Percentiles rank a stretch among this genome's conserved stretches.
phyloP scores from a whole-genome alignment of 1,140 invertebrate species.

The Lepidurus couesii region DNA sequence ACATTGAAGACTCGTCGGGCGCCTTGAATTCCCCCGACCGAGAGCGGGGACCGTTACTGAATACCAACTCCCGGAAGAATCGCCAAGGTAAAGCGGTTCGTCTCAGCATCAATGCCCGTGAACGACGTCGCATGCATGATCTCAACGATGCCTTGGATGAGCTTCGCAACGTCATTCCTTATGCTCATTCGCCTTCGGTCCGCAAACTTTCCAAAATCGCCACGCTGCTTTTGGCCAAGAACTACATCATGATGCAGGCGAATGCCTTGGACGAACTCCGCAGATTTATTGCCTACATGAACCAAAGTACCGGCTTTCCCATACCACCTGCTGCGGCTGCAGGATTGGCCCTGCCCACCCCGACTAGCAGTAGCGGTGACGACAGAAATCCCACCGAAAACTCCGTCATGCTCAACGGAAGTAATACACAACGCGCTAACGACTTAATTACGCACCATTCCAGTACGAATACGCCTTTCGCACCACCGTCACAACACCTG shows the following conservation, averaged over 20 bases:
- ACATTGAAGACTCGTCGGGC: background rate
- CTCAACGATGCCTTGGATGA: slow-evolving; percentile 94
- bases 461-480: background rate
- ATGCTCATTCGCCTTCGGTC: slow-evolving; percentile 94
- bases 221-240: slow-evolving; percentile 92
- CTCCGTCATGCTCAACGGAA: background rate
- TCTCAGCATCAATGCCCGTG: slow-evolving; percentile 89
- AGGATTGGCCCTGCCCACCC: slow-evolving; percentile 13
- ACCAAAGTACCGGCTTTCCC: slow-evolving; percentile 51
- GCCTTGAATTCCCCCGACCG: slow-evolving; percentile 22
- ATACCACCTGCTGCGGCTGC: slow-evolving; percentile 40
- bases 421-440: background rate
- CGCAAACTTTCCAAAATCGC: slow-evolving; percentile 99
- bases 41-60: background rate
- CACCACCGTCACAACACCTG: slow-evolving; percentile 3
- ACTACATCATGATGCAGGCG: slow-evolving; percentile 97
- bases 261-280: slow-evolving; percentile 87
- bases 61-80: slow-evolving; percentile 51
- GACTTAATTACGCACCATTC: background rate
- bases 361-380: slow-evolving; percentile 20
- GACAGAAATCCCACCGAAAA: background rate
- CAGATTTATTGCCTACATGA: slow-evolving; percentile 54
- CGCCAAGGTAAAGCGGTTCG: slow-evolving; percentile 80
- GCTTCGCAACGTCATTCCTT: slow-evolving; percentile 84
- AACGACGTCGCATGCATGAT: slow-evolving; percentile 93